Base-by-base conservation (phyloP, 2,888 invertebrate species). In the Troglohyphantes excavatus region DNA sequence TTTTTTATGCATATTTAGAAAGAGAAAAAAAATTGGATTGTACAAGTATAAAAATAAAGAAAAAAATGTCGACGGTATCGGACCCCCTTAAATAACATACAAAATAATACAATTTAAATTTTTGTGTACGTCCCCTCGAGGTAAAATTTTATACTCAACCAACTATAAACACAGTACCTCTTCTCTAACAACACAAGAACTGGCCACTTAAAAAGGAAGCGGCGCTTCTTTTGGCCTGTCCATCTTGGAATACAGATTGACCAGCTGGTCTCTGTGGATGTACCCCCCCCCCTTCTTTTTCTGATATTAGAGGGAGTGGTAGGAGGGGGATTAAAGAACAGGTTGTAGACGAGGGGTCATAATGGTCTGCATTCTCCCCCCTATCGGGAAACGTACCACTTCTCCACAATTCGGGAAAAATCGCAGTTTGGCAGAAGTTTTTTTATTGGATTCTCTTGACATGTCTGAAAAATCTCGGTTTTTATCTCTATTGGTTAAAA, bases 261-360 rank as follows among this genome's bases (percentile, higher is more conserved):
- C 46, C 73, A 65, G 26, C 65, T 83, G 82, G 59, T 13, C 21
- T 68, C n/a, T 53, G 61, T 78, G 21, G 13, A 65, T 63, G 61
- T 78, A 68, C 79, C 68, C 53, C 46, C 53, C 46, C 46, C 53
- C 68, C 67, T 68, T 53, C 3, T 39, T 46, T 67, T 81, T 81
- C 43, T 81, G 68, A 81, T 81, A 81, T 68, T 33, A 68, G 68
- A 53, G 72, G 72, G 68, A 27, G 33, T 26, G 59, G 67, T 7
- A 68, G 17, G n/a, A 26, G 23, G 21, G 63, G 76, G 82, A 70
- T 65, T 73, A 75, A 88, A 84, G 84, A 73, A 79, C 76, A 90
- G 70, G 87, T 75, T 79, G 65, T 33, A 59, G 76, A 46, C 70
- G 68, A 21, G 17, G 29, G 75, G 33, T 26, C 29, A 65, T 90